phyloP scores from a whole-genome alignment of 2,888 invertebrate genomes.

The Hydriomena furcata region DNA sequence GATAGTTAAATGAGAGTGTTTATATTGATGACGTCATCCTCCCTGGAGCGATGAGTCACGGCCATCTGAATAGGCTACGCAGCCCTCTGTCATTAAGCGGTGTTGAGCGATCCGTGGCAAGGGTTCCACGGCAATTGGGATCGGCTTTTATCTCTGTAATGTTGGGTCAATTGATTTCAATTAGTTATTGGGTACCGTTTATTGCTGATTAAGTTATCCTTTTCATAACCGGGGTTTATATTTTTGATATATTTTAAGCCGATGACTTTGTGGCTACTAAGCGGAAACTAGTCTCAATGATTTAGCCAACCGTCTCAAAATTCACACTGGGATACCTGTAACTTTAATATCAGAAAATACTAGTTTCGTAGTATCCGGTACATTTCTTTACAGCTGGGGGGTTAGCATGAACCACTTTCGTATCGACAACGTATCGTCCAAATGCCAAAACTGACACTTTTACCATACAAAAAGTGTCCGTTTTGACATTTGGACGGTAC shows the following conservation, averaged over 20 bases:
- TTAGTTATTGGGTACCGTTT: conserved; percentile 22
- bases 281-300: too few relatives aligned
- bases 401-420: too few relatives aligned
- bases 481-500: too few relatives aligned
- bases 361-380: too few relatives aligned
- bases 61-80: conserved; percentile 44
- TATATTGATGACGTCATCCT: conserved; percentile 56
- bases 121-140: conserved; percentile 23
- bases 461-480: too few relatives aligned
- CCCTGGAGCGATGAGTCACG: conserved; percentile 52
- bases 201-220: conserved; percentile 17
- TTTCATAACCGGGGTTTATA: not conserved
- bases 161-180: conserved; percentile 26
- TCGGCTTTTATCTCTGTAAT: conserved; percentile 22
- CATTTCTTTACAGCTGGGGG: too few relatives aligned
- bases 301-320: too few relatives aligned
- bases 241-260: not conserved
- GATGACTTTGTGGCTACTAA: too few relatives aligned
- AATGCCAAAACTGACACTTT: too few relatives aligned
- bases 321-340: too few relatives aligned
- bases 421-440: too few relatives aligned
- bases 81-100: conserved; percentile 29
- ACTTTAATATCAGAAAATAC: too few relatives aligned
- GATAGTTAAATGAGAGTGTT: conserved; percentile 48
- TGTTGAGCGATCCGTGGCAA: conserved; percentile 28